These are phyloP conservation scores for Saxidomus purpurata DNA, from an alignment of 1,140 invertebrate species.

Conservation along the genomic window DNA sequence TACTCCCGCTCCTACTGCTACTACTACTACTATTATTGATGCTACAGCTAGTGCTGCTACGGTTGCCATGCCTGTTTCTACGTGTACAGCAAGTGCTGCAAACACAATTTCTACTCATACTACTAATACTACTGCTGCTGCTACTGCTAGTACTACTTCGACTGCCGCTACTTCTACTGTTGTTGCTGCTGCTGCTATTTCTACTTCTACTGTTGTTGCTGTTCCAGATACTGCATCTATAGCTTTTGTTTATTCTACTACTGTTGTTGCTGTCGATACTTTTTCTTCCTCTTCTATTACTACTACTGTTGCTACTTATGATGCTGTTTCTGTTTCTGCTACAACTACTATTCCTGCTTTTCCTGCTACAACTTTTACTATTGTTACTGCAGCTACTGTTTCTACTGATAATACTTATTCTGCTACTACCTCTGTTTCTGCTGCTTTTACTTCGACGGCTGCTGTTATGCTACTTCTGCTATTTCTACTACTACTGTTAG, in stretches of 20 bases:
- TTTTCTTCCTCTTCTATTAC: not conserved
- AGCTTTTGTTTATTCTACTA: not conserved
- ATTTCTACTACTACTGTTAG: not conserved
- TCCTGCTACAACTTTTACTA: not conserved
- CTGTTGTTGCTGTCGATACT: not conserved
- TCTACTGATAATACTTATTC: not conserved
- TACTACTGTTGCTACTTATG: not conserved
- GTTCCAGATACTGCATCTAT: not conserved
- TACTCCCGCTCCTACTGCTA: not conserved
- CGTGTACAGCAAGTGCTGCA: constrained; percentile 6
- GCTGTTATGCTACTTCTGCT: too few relatives aligned
- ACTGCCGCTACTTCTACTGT: constrained; percentile 7
- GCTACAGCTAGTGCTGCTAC: not conserved
- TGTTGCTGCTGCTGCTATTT: constrained; percentile 23
- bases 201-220: constrained; percentile 38
- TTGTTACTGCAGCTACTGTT: constrained; percentile 9
- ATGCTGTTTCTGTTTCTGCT: not conserved
- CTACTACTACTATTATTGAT: not conserved
- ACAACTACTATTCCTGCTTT: not conserved
- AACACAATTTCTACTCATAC: not conserved
- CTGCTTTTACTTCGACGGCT: too few relatives aligned
- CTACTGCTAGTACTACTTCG: constrained; percentile 1
- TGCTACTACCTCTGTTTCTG: not conserved
- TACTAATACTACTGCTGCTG: constrained; percentile 16
- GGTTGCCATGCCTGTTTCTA: not conserved